Conservation (phyloP, 1,140 invertebrate genomes). For the Papilio xuthus region DNA sequence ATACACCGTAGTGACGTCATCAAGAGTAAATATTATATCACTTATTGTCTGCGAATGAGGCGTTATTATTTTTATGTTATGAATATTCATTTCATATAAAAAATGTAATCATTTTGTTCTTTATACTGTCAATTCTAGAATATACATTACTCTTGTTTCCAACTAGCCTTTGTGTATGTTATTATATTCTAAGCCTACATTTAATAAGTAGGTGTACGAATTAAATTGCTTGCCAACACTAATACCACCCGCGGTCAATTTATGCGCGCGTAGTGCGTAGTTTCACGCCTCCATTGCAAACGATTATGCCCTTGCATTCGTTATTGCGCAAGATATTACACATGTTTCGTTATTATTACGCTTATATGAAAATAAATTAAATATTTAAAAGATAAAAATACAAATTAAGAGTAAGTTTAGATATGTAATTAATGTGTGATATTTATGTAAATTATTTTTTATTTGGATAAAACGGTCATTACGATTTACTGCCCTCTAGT, state of each 20-base stretch:
- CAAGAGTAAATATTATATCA: not conserved
- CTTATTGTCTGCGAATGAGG: too few relatives aligned
- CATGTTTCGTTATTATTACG: conserved; percentile 2
- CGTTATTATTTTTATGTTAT: not conserved
- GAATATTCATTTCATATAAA: not conserved
- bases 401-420: not conserved
- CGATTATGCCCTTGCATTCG: conserved; percentile 12
- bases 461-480: not conserved
- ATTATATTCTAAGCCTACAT: conserved; percentile 1
- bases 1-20: too few relatives aligned
- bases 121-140: not conserved
- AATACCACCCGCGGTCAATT: conserved; percentile 28
- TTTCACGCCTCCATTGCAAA: conserved; percentile 28
- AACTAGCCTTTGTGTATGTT: not conserved
- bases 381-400: not conserved
- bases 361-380: not conserved
- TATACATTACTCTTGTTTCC: not conserved
- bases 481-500: conserved; percentile 57
- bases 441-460: not conserved
- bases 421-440: not conserved
- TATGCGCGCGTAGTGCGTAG: conserved; percentile 11
- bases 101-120: not conserved
- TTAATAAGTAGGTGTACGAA: not conserved
- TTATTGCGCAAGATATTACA: conserved; percentile 14
- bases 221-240: conserved; percentile 10